Percentiles rank a stretch among this genome's conserved stretches.
phyloP scores from a whole-genome alignment of 2,888 invertebrate genomes.

The Mellilla xanthometata region DNA sequence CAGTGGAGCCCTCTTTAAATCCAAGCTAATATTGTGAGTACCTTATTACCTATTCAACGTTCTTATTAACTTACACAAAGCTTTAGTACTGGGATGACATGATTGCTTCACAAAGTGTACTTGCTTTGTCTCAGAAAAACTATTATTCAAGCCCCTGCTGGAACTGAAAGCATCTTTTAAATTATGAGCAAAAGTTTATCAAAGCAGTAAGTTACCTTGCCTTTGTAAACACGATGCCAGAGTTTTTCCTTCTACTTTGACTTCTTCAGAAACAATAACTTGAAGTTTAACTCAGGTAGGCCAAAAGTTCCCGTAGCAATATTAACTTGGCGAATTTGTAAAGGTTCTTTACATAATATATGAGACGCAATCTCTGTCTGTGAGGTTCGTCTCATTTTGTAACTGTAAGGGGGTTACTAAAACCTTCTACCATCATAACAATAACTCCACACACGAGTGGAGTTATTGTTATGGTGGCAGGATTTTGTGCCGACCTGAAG shows the following conservation, averaged over 20 bases:
- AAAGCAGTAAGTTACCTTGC: slow-evolving; percentile 1
- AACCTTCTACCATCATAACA: no score
- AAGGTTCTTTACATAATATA: slow-evolving; percentile 15
- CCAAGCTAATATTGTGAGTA: no score
- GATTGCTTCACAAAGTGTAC: neutral
- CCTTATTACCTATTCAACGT: no score
- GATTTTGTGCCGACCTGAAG: no score
- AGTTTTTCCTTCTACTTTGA: slow-evolving; percentile 5
- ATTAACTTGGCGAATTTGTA: slow-evolving; percentile 10
- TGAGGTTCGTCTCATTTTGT: slow-evolving; percentile 6
- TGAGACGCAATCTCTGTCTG: slow-evolving; percentile 1
- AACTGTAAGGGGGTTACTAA: slow-evolving; percentile 1
- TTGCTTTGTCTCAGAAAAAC: neutral
- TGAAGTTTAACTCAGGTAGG: slow-evolving; percentile 9
- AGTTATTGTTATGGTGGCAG: no score
- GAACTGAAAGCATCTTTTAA: slow-evolving; percentile 2
- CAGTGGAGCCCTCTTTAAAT: no score
- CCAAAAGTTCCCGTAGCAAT: slow-evolving; percentile 14
- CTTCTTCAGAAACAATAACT: slow-evolving; percentile 8
- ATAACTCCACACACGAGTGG: no score
- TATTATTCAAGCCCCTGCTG: slow-evolving; percentile 1
- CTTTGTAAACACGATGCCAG: slow-evolving; percentile 3
- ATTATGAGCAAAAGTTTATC: neutral
- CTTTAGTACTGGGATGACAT: neutral
- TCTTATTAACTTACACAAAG: no score